A percentile compares a stretch with the other conserved stretches of the same genome.
Evolutionary conservation across 2,113 vertebrate genomes (phyloP).

Genomic region (Eidolon helvum): DNA sequence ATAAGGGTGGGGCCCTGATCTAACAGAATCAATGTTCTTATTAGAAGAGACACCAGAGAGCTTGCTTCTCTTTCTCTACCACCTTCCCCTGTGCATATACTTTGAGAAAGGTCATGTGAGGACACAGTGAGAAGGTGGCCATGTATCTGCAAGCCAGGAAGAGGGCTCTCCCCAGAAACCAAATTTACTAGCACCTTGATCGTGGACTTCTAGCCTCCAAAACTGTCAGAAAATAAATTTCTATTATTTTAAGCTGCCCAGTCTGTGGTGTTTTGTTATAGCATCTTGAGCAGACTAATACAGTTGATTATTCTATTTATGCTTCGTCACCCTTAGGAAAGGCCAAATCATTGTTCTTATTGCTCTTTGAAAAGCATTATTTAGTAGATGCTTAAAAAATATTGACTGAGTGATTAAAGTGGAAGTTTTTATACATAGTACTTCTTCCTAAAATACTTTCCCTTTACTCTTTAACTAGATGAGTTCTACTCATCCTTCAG

Average conservation of each 20-base stretch:
- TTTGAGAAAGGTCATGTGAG: not conserved
- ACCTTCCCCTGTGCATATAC: not conserved
- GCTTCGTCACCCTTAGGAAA: not conserved
- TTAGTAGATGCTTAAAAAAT: not conserved
- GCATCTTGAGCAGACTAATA: not conserved
- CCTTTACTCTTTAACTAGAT: not conserved
- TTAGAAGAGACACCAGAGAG: not conserved
- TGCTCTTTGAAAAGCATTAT: conserved; percentile 26
- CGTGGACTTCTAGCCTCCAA: not conserved
- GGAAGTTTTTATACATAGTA: not conserved
- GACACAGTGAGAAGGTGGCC: not conserved
- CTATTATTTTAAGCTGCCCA: not conserved
- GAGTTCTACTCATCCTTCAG: not conserved
- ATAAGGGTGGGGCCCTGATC: not conserved
- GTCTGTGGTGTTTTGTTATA: not conserved
- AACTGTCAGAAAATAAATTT: not conserved
- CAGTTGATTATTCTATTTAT: conserved; percentile 19
- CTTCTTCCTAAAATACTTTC: not conserved
- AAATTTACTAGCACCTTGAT: not conserved
- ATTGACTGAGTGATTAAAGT: not conserved
- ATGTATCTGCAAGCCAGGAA: not conserved
- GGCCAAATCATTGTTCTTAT: not conserved
- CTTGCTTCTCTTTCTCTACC: not conserved
- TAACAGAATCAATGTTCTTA: not conserved
- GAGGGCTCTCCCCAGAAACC: not conserved